These are phyloP conservation scores for Agrilus planipennis DNA, from an alignment of 1,140 invertebrate genomes.

Conservation along the genomic window DNA sequence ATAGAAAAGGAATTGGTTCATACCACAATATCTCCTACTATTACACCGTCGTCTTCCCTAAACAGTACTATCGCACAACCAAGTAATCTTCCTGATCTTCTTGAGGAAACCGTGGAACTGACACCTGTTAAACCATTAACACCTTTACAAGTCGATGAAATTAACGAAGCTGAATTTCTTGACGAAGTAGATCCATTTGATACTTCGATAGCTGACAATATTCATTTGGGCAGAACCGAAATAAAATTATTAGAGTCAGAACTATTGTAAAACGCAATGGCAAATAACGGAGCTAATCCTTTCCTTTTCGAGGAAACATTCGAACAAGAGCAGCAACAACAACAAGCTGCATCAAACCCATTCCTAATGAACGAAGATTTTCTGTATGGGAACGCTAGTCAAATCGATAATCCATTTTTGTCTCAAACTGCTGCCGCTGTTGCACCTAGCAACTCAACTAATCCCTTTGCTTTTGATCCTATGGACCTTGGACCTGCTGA, in stretches of 20 bases:
- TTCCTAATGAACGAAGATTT: constrained; percentile 50
- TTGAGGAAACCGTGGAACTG: constrained; percentile 34
- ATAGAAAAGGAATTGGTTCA: constrained; percentile 55
- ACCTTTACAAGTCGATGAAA: constrained; percentile 42
- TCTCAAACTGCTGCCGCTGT: constrained; percentile 24
- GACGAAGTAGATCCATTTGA: constrained; percentile 53
- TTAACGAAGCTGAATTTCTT: constrained; percentile 21
- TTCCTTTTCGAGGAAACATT: constrained; percentile 61
- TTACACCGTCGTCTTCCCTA: no score
- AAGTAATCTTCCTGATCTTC: constrained; percentile 1
- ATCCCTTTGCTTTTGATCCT: constrained; percentile 51
- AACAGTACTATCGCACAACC: background rate
- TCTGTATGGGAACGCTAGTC: constrained; percentile 23
- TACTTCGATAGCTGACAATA: constrained; percentile 44
- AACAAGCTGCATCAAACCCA: constrained; percentile 48
- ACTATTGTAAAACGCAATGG: constrained; percentile 44
- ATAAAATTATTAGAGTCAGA: constrained; percentile 48
- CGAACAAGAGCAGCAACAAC: constrained; percentile 42
- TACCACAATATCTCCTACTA: constrained; percentile 11
- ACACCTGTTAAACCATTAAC: constrained; percentile 50
- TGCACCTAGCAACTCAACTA: constrained; percentile 31
- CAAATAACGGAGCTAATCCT: constrained; percentile 50
- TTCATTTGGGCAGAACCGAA: constrained; percentile 46
- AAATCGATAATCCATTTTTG: constrained; percentile 46
- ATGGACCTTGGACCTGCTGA: constrained; percentile 37